phyloP scores from a whole-genome alignment of 2,888 invertebrate genomes.

The Tanytarsus gracilentus region DNA sequence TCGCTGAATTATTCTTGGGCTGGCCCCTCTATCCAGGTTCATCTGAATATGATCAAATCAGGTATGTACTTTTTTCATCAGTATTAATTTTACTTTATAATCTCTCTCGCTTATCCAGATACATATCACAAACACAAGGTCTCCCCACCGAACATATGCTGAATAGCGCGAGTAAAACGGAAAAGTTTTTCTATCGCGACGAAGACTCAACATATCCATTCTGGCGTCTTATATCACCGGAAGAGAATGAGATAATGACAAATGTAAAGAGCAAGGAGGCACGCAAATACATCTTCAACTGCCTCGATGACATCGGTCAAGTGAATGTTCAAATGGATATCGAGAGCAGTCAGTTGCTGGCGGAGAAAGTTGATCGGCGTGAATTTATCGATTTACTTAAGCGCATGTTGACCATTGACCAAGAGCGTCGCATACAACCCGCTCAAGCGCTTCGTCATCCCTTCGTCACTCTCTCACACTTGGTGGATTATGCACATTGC shows the following conservation, averaged over 20 bases:
- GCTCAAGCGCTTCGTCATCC: slow-evolving; percentile 92
- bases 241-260: slow-evolving; percentile 96
- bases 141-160: slow-evolving; percentile 97
- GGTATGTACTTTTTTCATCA: slow-evolving; percentile 50
- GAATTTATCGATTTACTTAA: slow-evolving; percentile 97
- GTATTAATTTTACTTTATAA: not conserved
- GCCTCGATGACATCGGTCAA: slow-evolving; percentile 95
- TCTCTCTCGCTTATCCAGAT: slow-evolving; percentile 38
- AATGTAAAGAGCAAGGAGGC: slow-evolving; percentile 99
- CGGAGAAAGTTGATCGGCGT: slow-evolving; percentile 92
- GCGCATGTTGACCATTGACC: slow-evolving; percentile 97
- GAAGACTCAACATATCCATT: slow-evolving; percentile 84
- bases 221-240: slow-evolving; percentile 86
- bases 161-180: slow-evolving; percentile 92
- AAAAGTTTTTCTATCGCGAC: slow-evolving; percentile 96
- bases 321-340: slow-evolving; percentile 95
- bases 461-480: slow-evolving; percentile 85
- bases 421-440: slow-evolving; percentile 91
- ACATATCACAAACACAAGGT: slow-evolving; percentile 95
- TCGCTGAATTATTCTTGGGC: slow-evolving; percentile 96
- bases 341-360: slow-evolving; percentile 90
- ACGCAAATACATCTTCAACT: slow-evolving; percentile 98
- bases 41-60: slow-evolving; percentile 97
- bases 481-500: slow-evolving; percentile 93
- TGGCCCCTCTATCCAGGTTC: slow-evolving; percentile 99